phyloP scores from a whole-genome alignment of 2,797 vertebrate genomes.

The Eupleurogrammus muticus region DNA sequence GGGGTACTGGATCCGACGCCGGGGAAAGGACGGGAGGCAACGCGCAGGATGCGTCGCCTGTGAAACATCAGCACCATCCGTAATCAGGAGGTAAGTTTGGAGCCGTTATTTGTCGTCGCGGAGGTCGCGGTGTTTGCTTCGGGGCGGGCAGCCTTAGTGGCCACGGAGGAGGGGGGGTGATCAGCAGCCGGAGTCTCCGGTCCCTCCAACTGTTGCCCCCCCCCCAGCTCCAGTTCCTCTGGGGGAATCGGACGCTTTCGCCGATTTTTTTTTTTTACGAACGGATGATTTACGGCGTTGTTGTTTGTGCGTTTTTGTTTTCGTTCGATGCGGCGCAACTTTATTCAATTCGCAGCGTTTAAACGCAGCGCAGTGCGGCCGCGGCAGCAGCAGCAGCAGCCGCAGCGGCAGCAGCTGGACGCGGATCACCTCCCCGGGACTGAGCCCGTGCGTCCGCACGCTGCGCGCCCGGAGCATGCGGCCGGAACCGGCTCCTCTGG shows the following conservation, averaged over 20 bases:
- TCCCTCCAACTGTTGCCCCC: slow-evolving; percentile 84
- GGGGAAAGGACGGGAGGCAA: slow-evolving; percentile 47
- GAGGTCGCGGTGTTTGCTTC: background rate
- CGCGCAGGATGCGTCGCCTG: slow-evolving; percentile 56
- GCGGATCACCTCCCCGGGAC: slow-evolving; percentile 61
- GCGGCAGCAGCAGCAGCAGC: too few species aligned
- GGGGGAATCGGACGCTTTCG: slow-evolving; percentile 7
- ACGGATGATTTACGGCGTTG: background rate
- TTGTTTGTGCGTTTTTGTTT: slow-evolving; percentile 11
- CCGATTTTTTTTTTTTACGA: background rate
- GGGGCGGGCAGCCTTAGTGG: slow-evolving; percentile 23
- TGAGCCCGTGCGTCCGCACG: too few species aligned
- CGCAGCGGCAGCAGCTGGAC: slow-evolving; percentile 64
- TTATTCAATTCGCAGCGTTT: slow-evolving; percentile 68
- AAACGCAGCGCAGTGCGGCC: slow-evolving; percentile 83
- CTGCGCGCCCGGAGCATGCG: too few species aligned
- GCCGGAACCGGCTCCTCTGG: too few species aligned
- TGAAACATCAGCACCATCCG: slow-evolving; percentile 37
- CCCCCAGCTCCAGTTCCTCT: background rate
- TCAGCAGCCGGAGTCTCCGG: slow-evolving; percentile 38
- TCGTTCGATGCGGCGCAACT: slow-evolving; percentile 68
- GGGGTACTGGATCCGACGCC: slow-evolving; percentile 65
- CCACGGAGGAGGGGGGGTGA: background rate
- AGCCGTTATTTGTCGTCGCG: slow-evolving; percentile 13
- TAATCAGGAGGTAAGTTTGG: slow-evolving; percentile 74